Evolutionary conservation across 2,797 vertebrate genomes (phyloP).

Genomic region (Malacoraja senta): DNA sequence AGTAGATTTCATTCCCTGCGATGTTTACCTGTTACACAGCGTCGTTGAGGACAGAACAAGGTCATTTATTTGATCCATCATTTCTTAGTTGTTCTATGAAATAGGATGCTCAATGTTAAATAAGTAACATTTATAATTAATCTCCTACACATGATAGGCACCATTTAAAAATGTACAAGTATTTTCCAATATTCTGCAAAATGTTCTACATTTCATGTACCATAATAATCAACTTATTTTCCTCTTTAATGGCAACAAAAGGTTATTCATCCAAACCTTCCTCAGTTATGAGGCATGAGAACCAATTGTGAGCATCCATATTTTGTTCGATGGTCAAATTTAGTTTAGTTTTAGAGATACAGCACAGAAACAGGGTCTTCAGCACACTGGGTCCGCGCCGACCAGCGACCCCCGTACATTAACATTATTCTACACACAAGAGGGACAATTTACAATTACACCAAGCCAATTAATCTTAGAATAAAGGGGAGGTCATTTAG

Average conservation of each 20-base stretch:
- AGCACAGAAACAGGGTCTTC: too few relatives aligned
- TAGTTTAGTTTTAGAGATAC: too few relatives aligned
- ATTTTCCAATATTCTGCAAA: neutral
- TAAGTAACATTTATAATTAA: neutral
- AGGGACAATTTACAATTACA: too few relatives aligned
- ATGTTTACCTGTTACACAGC: slow-evolving; percentile 62
- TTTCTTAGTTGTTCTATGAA: neutral
- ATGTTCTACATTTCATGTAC: neutral
- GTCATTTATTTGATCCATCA: neutral
- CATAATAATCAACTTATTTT: neutral
- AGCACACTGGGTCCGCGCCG: too few relatives aligned
- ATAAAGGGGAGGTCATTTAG: too few relatives aligned
- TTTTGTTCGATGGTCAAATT: neutral
- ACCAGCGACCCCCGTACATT: too few relatives aligned
- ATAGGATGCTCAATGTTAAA: neutral
- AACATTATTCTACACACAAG: too few relatives aligned
- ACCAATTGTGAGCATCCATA: neutral
- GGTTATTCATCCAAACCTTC: neutral
- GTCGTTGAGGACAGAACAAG: too few relatives aligned
- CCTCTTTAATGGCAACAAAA: neutral
- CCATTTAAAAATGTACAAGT: slow-evolving; percentile 9
- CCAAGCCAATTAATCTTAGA: too few relatives aligned
- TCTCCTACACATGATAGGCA: neutral
- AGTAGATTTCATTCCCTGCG: slow-evolving; percentile 66
- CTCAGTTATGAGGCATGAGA: neutral